Percentiles rank a stretch among this genome's conserved stretches.
These are phyloP conservation scores for Notolabrus celidotus DNA, from an alignment of 2,797 vertebrate genomes.

Conservation along the genomic window DNA sequence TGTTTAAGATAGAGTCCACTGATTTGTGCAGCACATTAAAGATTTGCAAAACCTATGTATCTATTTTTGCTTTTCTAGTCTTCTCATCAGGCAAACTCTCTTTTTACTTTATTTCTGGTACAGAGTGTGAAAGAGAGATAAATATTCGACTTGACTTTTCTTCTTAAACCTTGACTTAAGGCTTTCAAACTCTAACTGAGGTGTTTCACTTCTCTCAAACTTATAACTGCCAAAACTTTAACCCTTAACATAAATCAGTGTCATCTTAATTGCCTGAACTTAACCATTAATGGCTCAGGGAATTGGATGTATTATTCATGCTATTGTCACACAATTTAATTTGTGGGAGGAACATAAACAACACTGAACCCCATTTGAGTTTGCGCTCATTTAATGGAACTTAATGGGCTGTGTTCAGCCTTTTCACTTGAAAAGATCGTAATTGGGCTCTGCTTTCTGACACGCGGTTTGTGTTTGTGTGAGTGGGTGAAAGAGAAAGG, in stretches of 20 bases:
- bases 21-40: not conserved
- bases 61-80: constrained; percentile 2
- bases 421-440: constrained; percentile 46
- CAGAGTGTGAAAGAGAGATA: not conserved
- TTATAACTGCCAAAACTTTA: constrained; percentile 9
- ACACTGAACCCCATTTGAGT: constrained; percentile 51
- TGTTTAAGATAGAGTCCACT: not conserved
- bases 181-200: constrained; percentile 14
- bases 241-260: constrained; percentile 8
- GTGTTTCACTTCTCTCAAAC: constrained; percentile 8
- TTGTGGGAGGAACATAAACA: constrained; percentile 51
- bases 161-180: constrained; percentile 20
- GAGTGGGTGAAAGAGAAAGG: not conserved
- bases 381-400: constrained; percentile 68
- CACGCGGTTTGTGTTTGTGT: constrained; percentile 3
- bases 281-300: constrained; percentile 34
- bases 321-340: constrained; percentile 45
- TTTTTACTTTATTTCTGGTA: not conserved
- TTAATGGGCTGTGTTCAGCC: constrained; percentile 60
- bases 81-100: not conserved
- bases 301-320: constrained; percentile 39
- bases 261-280: constrained; percentile 33
- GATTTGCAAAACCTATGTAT: not conserved
- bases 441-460: constrained; percentile 45
- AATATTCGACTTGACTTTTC: constrained; percentile 1